A percentile compares a stretch with the other conserved stretches of the same genome.
phyloP scores from a whole-genome alignment of 2,113 vertebrate species.

The Cinclus cinclus region DNA sequence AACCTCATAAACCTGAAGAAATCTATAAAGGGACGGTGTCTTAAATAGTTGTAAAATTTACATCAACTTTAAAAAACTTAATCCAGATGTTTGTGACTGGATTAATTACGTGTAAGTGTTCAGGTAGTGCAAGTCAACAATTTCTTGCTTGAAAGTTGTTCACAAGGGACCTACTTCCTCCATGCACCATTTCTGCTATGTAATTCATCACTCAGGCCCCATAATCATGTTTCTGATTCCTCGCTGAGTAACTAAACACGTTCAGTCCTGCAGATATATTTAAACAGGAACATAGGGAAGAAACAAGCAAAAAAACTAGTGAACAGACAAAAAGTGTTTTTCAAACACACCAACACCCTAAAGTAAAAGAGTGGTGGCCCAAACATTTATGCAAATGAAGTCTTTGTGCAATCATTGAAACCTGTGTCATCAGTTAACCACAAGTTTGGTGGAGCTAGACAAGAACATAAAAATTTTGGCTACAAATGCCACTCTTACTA shows the following conservation, averaged over 20 bases:
- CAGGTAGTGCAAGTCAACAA: neutral
- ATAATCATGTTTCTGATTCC: conserved; percentile 39
- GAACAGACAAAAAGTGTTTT: neutral
- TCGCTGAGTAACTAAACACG: neutral
- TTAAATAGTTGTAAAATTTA: conserved; percentile 46
- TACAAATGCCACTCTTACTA: neutral
- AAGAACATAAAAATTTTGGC: neutral
- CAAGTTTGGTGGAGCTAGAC: neutral
- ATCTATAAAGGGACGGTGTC: neutral
- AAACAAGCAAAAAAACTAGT: neutral
- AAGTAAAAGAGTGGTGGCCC: neutral
- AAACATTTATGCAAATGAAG: neutral
- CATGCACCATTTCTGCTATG: conserved; percentile 25
- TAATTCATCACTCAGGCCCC: conserved; percentile 25
- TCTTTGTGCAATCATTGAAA: neutral
- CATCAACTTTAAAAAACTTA: conserved; percentile 33
- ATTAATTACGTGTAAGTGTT: conserved; percentile 46
- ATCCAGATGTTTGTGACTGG: conserved; percentile 53
- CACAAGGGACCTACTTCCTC: conserved; percentile 41
- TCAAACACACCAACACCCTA: neutral
- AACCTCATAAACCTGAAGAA: neutral
- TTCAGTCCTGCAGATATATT: neutral
- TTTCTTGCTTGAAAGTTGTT: conserved; percentile 28
- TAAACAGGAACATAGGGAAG: neutral
- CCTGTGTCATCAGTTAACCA: neutral